phyloP scores from a whole-genome alignment of 2,797 vertebrate genomes.

The Myotis daubentonii region DNA sequence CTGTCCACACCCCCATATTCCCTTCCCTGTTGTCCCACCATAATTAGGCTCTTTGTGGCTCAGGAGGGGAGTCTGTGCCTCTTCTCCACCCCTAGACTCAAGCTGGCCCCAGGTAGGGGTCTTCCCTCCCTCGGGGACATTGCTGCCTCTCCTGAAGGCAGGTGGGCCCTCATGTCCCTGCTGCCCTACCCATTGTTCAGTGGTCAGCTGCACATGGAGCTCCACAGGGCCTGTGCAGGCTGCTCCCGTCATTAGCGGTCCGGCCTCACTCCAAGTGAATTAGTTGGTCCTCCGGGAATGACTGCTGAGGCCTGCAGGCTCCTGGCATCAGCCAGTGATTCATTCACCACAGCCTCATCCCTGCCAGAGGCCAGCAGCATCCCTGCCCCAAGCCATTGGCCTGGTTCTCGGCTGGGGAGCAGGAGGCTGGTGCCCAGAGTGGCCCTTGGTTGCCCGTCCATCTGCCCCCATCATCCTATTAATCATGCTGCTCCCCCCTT shows the following conservation, averaged over 20 bases:
- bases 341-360: constrained; percentile 78
- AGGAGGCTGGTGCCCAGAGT: neutral
- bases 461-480: constrained; percentile 19
- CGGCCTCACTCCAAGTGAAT: constrained; percentile 84
- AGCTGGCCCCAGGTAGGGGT: neutral
- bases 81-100: neutral
- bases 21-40: neutral
- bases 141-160: neutral
- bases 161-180: neutral
- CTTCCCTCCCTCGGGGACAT: neutral
- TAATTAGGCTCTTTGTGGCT: neutral
- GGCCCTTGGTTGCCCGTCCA: neutral
- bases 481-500: neutral
- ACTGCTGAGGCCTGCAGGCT: constrained; percentile 80
- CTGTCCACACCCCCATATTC: accelerated
- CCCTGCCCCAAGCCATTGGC: constrained; percentile 20
- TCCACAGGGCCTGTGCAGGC: constrained; percentile 65
- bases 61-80: no score
- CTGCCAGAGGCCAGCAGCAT: constrained; percentile 66
- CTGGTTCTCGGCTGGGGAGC: neutral
- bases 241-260: constrained; percentile 70
- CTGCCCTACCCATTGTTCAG: neutral
- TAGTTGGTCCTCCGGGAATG: constrained; percentile 81
- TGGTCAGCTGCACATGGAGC: neutral
- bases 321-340: constrained; percentile 81